Evolutionary conservation across 2,888 invertebrate genomes (phyloP).

Genomic region (Homarus gammarus): DNA sequence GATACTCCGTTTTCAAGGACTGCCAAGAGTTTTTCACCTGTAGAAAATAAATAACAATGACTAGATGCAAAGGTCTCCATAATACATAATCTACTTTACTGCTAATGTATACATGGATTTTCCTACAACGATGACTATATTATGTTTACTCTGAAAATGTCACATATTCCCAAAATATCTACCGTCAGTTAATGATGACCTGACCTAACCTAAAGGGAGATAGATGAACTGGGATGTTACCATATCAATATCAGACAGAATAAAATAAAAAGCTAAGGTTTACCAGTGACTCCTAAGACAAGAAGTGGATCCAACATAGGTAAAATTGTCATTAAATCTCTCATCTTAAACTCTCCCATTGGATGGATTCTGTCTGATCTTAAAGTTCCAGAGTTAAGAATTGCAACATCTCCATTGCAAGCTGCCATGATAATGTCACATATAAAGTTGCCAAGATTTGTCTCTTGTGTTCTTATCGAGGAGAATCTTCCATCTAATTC

Average conservation of each 20-base stretch:
- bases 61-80: too few species aligned
- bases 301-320: slow-evolving; percentile 92
- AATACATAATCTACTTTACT: too few species aligned
- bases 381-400: slow-evolving; percentile 93
- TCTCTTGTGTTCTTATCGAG: slow-evolving; percentile 88
- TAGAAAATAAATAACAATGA: slow-evolving; percentile 46
- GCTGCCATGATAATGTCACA: slow-evolving; percentile 87
- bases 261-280: too few species aligned
- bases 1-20: slow-evolving; percentile 91
- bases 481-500: slow-evolving; percentile 92
- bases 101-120: too few species aligned
- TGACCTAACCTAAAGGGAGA: too few species aligned
- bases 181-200: too few species aligned
- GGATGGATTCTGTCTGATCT: slow-evolving; percentile 87
- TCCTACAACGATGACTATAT: too few species aligned
- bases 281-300: slow-evolving; percentile 86
- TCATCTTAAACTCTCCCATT: slow-evolving; percentile 90
- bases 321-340: slow-evolving; percentile 89
- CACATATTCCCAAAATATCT: too few species aligned
- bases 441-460: slow-evolving; percentile 93
- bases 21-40: slow-evolving; percentile 84
- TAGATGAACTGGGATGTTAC: too few species aligned
- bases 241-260: too few species aligned
- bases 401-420: slow-evolving; percentile 90
- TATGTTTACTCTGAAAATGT: too few species aligned